Base-by-base conservation (phyloP, 23 tunicate genomes). In the Styela clava region DNA sequence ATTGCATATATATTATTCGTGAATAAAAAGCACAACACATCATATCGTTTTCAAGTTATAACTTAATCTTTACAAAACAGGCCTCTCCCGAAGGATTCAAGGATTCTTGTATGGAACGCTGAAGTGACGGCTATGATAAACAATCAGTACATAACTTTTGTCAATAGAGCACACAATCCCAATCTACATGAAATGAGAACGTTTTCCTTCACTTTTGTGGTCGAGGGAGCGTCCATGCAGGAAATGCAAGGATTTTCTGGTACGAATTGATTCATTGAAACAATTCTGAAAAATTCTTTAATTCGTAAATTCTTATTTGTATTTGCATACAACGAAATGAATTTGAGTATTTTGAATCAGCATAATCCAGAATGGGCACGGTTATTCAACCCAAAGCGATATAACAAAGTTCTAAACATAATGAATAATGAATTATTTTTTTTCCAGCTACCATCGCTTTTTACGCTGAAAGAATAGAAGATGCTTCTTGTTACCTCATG, bases 161-260 rank as follows among this genome's bases (percentile, higher is more conserved):
- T 69, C 33, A 91, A 86, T 63, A 63, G 64, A 28, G 69, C 33
- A 1, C 97, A 91, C 62, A 82, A 91, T 69, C 61, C 56, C 7
- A 69, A 85, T 73, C 64, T 91, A 25, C 74, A 74, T 5, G 74
- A 83, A 3, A 65, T 73, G n/a, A 71, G 71, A 21, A 24, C 9
- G 69, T 86, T 81, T 78, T 78, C 90, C 23, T 83, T 91, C 67
- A 82, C 87, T 52, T 25, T 91, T 37, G 90, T 91, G 7, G 22
- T 91, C 33, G 61, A 86, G 63, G 87, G 87, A 61, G 84, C 97
- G 0, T 65, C 78, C 16, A 25, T 86, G 26, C 52, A 69, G 44
- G 64, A 62, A 44, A 91, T 91, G 97, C 34, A 52, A n/a, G 97
- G 97, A 9, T 91, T 83, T 37, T 78, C 97, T 61, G 90, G 97